Evolutionary conservation across 1,140 invertebrate species (phyloP).

Genomic region (Drosophila biarmipes): DNA sequence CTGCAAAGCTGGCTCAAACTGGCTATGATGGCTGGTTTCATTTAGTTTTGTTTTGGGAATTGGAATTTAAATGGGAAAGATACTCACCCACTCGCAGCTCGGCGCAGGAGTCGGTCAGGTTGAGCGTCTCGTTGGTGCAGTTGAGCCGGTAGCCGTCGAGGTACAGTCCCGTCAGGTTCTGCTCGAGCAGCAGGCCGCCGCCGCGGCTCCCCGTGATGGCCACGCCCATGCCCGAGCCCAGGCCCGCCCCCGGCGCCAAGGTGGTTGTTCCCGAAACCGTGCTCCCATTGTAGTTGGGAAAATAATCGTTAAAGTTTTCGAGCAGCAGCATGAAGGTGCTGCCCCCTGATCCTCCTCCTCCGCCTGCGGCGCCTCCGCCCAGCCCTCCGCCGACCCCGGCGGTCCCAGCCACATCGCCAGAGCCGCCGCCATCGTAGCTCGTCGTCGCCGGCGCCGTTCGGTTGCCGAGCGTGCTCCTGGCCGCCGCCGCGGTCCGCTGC

Average conservation of each 20-base stretch:
- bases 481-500: slow-evolving; percentile 50
- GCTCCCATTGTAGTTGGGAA: slow-evolving; percentile 85
- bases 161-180: slow-evolving; percentile 70
- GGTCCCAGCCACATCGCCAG: neutral
- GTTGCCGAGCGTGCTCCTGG: slow-evolving; percentile 37
- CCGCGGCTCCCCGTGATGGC: slow-evolving; percentile 8
- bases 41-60: no score
- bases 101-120: slow-evolving; percentile 59
- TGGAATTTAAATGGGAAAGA: no score
- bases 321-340: slow-evolving; percentile 86
- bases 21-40: no score
- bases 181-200: slow-evolving; percentile 43
- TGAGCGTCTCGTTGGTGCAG: slow-evolving; percentile 67
- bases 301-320: slow-evolving; percentile 87
- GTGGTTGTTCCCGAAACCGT: slow-evolving; percentile 67
- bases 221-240: slow-evolving; percentile 18
- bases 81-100: slow-evolving; percentile 69
- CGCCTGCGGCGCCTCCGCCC: slow-evolving; percentile 2
- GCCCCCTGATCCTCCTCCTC: slow-evolving; percentile 35
- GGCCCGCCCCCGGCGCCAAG: slow-evolving; percentile 17
- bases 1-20: no score
- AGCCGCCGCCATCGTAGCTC: slow-evolving; percentile 34
- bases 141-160: slow-evolving; percentile 65
- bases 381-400: neutral
- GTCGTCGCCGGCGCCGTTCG: slow-evolving; percentile 16